A percentile compares a stretch with the other conserved stretches of the same genome.
Evolutionary conservation across 2,888 invertebrate genomes (phyloP).

Genomic region (Drosophila diplacantha): DNA sequence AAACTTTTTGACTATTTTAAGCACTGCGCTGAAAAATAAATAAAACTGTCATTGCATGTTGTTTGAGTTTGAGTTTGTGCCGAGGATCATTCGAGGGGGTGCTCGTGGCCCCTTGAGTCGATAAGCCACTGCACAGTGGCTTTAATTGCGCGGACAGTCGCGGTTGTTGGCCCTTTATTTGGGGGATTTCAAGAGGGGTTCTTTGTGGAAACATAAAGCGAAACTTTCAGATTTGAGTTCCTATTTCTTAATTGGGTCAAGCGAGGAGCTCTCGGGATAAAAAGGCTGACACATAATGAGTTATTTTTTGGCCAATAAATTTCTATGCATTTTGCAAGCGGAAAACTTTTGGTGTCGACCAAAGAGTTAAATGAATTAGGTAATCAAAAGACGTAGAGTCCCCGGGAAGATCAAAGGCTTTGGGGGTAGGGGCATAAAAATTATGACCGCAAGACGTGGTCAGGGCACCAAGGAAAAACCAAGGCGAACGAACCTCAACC

Average conservation of each 20-base stretch:
- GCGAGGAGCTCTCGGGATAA: neutral
- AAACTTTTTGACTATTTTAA: constrained; percentile 70
- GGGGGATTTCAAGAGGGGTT: neutral
- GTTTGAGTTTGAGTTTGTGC: constrained; percentile 61
- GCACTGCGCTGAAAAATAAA: constrained; percentile 44
- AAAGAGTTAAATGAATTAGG: constrained; percentile 62
- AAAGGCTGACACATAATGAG: constrained; percentile 61
- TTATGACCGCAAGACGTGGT: constrained; percentile 66
- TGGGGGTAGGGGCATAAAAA: constrained; percentile 40
- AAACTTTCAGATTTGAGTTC: constrained; percentile 55
- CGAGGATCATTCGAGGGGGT: constrained; percentile 22
- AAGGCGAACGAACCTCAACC: constrained; percentile 47
- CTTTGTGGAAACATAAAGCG: constrained; percentile 34
- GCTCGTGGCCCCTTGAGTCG: constrained; percentile 37
- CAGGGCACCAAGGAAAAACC: constrained; percentile 22
- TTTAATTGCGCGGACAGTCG: constrained; percentile 61
- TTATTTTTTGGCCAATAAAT: constrained; percentile 57
- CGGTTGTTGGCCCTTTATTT: constrained; percentile 11
- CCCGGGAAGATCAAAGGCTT: constrained; percentile 58
- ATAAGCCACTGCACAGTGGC: constrained; percentile 61
- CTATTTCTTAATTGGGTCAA: constrained; percentile 62
- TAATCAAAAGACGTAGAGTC: constrained; percentile 63
- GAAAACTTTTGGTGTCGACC: constrained; percentile 34
- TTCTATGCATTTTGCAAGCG: constrained; percentile 42
- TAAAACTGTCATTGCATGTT: constrained; percentile 66